Evolutionary conservation across 2,113 vertebrate genomes (phyloP), one percentile per base, ranked within the genome.

Genomic region (Podocnemis expansa): DNA sequence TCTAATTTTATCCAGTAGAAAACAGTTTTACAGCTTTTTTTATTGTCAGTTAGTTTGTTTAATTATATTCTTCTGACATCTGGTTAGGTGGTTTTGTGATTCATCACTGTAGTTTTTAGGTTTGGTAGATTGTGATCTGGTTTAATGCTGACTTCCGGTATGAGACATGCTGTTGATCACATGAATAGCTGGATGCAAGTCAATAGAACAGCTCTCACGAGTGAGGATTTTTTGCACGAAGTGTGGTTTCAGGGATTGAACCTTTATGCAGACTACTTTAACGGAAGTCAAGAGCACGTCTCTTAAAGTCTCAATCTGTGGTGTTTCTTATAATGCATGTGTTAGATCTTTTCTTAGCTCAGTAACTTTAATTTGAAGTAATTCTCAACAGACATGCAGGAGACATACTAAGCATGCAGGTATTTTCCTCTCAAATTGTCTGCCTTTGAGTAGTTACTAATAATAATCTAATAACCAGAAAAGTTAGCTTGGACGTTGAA

Each of bases 401-500:
- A 51, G 13, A 43, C 21, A 43, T 41, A 25, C n/a, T 13, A 75
- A 27, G 38, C 43, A 43, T 45, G 9, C 45, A 27, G 43, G 41
- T 52, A 54, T 89, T 56, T 45, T 78, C 17, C 80, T 51, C 27
- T 56, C 73, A 92, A 38, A 83, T 67, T 89, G 82, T 55, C 13
- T 78, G 5, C 81, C 70, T 91, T 94, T 43, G 54, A 38, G 83
- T 73, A 34, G 47, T 45, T 78, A 79, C 58, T 70, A 93, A 78
- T 89, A 94, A 75, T 82, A 56, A 60, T 58, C 45, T 43, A 91
- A 80, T 93, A 49, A 80, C 78, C 76, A 89, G 63, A 84, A 84
- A 94, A 92, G 54, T 87, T 91, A 89, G 73, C 55, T 84, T 63
- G 91, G 78, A 84, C 79, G 49, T 70, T 95, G 96, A 91, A 73